These are phyloP conservation scores for Ellobium chinense DNA, from an alignment of 2,888 invertebrate genomes.

Conservation along the genomic window DNA sequence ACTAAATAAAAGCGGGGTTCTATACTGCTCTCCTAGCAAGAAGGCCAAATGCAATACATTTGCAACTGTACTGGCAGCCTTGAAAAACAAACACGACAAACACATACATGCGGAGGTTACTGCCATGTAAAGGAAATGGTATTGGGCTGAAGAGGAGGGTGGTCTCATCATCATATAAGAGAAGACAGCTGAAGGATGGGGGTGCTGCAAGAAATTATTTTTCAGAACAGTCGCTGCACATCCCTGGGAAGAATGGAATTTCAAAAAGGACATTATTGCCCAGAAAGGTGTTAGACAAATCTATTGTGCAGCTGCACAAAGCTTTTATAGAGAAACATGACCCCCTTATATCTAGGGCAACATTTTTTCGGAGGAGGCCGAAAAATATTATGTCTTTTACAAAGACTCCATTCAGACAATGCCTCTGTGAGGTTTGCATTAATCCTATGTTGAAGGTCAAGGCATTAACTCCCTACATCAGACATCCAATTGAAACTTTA, in stretches of 20 bases:
- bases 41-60: too few species aligned
- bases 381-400: constrained; percentile 6
- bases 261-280: background rate
- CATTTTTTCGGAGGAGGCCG: background rate
- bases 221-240: background rate
- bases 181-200: background rate
- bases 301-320: background rate
- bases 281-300: background rate
- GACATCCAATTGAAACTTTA: background rate
- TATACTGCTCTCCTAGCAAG: too few species aligned
- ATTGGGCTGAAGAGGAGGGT: too few species aligned
- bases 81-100: too few species aligned
- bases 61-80: too few species aligned
- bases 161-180: constrained; percentile 17
- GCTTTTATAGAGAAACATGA: background rate
- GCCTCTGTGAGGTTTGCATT: background rate
- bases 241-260: background rate
- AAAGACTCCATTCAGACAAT: constrained; percentile 4
- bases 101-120: too few species aligned
- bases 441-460: background rate
- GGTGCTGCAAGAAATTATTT: background rate
- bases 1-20: too few species aligned
- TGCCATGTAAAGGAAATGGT: too few species aligned
- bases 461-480: background rate
- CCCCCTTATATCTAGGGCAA: background rate